phyloP scores from a whole-genome alignment of 2,888 invertebrate species.

The Thera obeliscata region DNA sequence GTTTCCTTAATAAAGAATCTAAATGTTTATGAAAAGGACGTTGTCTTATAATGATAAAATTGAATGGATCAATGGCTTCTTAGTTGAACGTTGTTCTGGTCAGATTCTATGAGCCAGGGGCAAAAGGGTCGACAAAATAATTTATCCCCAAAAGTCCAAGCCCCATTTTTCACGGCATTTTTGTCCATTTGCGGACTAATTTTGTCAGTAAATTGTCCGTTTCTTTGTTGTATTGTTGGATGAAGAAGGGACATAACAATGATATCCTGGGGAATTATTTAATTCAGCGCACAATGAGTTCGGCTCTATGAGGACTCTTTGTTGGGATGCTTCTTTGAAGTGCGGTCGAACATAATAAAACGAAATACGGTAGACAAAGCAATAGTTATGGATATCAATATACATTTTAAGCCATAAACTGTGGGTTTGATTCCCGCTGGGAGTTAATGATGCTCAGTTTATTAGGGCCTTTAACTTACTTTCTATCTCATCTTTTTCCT shows the following conservation, averaged over 20 bases:
- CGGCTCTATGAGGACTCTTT: conserved; percentile 24
- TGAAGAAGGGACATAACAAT: conserved; percentile 40
- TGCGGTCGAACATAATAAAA: not conserved
- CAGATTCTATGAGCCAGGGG: conserved; percentile 1
- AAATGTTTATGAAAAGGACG: too few relatives aligned
- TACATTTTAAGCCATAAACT: too few relatives aligned
- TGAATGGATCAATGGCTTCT: not conserved
- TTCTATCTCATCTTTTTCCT: too few relatives aligned
- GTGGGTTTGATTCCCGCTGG: too few relatives aligned
- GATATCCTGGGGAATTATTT: conserved; percentile 32
- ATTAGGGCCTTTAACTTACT: too few relatives aligned
- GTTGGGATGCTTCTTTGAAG: conserved; percentile 14
- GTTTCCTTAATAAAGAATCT: not conserved
- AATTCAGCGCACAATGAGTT: conserved; percentile 28
- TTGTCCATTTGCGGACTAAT: conserved; percentile 46
- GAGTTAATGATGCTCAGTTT: too few relatives aligned
- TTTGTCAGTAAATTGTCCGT: conserved; percentile 44
- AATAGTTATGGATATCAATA: too few relatives aligned
- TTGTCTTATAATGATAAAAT: not conserved
- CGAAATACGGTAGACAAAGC: too few relatives aligned
- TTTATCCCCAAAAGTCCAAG: conserved; percentile 15
- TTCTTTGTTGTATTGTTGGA: conserved; percentile 54
- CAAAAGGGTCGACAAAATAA: conserved; percentile 19
- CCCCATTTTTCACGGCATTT: conserved; percentile 28
- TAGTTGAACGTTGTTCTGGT: conserved; percentile 5